phyloP scores from a whole-genome alignment of 2,797 vertebrate species.

The Lophotriccus pileatus region DNA sequence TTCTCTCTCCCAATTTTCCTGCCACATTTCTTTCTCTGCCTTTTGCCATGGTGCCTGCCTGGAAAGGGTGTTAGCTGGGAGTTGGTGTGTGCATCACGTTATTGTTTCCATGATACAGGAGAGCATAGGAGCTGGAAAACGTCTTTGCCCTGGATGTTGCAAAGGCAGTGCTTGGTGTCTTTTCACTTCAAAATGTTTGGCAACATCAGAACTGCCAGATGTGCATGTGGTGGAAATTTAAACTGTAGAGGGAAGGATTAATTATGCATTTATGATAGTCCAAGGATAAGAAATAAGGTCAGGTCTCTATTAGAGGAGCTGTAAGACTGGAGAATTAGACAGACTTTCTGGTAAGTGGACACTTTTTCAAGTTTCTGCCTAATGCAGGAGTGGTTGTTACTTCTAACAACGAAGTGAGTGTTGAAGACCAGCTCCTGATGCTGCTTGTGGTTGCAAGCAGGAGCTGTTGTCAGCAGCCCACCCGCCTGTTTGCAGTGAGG shows the following conservation, averaged over 20 bases:
- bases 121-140: not conserved
- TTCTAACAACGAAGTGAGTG: not conserved
- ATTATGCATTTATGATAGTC: not conserved
- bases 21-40: not conserved
- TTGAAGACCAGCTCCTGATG: not conserved
- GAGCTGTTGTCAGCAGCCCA: not conserved
- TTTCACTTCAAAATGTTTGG: not conserved
- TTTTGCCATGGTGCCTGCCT: not conserved
- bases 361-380: not conserved
- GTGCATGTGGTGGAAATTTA: not conserved
- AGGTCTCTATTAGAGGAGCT: not conserved
- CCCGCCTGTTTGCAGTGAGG: not conserved
- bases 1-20: not conserved
- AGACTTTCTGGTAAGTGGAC: not conserved
- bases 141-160: not conserved
- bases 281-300: not conserved
- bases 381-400: not conserved
- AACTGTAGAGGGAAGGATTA: not conserved
- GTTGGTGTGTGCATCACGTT: not conserved
- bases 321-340: not conserved
- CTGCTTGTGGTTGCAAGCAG: not conserved
- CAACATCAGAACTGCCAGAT: not conserved
- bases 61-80: not conserved
- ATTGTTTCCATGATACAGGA: not conserved
- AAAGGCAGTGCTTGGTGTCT: not conserved